Evolutionary conservation across 2,113 vertebrate species (phyloP).

Genomic region (Motacilla alba): DNA sequence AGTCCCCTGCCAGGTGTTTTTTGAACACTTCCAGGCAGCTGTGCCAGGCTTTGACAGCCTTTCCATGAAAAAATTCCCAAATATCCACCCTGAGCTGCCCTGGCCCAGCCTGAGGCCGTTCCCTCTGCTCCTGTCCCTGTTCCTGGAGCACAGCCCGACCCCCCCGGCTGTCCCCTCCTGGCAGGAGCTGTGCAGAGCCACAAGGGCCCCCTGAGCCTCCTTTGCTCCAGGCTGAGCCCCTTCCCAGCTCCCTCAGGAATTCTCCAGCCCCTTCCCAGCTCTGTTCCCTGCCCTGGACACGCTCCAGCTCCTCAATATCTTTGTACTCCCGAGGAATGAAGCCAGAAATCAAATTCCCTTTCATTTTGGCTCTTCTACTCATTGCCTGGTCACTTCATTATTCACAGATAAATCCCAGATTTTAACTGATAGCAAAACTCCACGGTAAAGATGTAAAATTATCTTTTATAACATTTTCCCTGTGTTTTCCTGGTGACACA

Average conservation of each 20-base stretch:
- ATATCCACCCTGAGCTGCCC: rapidly evolving
- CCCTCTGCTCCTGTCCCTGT: not conserved
- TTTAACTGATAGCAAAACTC: not conserved
- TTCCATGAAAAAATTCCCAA: too few relatives aligned
- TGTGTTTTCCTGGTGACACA: not conserved
- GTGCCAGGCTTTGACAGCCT: not conserved
- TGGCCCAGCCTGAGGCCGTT: not conserved
- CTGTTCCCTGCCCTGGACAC: rapidly evolving
- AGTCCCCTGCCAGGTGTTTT: rapidly evolving
- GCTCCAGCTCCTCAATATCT: not conserved
- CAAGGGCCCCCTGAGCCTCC: not conserved
- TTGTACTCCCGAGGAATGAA: rapidly evolving
- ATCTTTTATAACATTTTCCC: not conserved
- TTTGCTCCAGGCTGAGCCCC: not conserved
- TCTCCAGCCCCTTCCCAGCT: not conserved
- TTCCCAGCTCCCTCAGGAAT: not conserved
- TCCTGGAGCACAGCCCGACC: not conserved
- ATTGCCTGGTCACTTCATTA: rapidly evolving
- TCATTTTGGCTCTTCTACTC: not conserved
- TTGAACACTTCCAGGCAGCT: not conserved
- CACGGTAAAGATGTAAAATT: not conserved
- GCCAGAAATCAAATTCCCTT: not conserved
- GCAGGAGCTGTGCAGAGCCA: not conserved
- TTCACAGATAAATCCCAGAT: not conserved
- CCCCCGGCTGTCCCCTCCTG: not conserved